Evolutionary conservation across 2,888 invertebrate species (phyloP).

Genomic region (Saturnia pavonia): DNA sequence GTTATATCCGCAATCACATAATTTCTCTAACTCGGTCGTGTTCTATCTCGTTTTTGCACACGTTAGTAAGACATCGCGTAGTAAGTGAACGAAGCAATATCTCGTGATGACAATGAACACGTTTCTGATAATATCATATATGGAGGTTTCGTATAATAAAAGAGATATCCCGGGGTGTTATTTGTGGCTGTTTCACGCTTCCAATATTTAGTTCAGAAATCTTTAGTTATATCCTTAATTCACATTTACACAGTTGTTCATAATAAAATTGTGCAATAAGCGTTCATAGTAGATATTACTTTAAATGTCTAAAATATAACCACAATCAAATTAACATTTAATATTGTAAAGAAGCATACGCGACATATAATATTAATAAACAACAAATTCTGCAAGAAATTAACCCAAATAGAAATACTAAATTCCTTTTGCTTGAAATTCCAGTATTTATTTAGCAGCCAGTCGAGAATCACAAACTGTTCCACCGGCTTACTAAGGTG

Average conservation of each 20-base stretch:
- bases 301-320: too few species aligned
- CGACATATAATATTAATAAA: background rate
- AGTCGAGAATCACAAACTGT: background rate
- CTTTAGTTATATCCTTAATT: background rate
- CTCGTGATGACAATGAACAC: background rate
- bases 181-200: background rate
- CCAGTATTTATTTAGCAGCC: background rate
- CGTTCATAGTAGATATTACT: too few species aligned
- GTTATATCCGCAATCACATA: background rate
- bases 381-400: background rate
- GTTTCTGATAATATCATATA: background rate
- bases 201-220: background rate
- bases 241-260: background rate
- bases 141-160: background rate
- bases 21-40: background rate
- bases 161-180: background rate
- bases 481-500: background rate
- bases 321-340: too few species aligned
- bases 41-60: background rate
- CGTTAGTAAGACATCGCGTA: background rate
- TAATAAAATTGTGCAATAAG: background rate
- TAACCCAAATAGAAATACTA: background rate
- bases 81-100: background rate
- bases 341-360: too few species aligned
- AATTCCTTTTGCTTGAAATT: background rate